phyloP scores from a whole-genome alignment of 2,888 invertebrate species.

The Tenodera sinensis region DNA sequence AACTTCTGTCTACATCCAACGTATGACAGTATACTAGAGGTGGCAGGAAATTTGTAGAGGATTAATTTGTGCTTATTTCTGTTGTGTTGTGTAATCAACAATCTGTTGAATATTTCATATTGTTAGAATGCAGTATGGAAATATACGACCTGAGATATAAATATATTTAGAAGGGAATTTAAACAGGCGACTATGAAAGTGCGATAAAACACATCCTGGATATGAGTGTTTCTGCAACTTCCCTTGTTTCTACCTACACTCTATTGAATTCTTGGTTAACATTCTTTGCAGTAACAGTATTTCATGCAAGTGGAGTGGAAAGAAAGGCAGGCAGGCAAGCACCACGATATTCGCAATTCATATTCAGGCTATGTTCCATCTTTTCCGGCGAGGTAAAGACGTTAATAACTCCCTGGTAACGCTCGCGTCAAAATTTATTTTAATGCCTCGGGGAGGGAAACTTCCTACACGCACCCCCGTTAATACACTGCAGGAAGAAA shows the following conservation, averaged over 20 bases:
- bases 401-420: conserved; percentile 15
- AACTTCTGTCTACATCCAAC: no score
- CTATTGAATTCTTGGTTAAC: not conserved
- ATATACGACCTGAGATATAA: not conserved
- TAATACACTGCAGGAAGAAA: not conserved
- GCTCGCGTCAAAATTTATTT: conserved; percentile 17
- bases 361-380: conserved; percentile 12
- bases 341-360: conserved; percentile 4
- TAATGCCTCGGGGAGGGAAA: not conserved
- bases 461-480: not conserved
- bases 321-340: not conserved
- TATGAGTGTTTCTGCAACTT: not conserved
- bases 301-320: not conserved
- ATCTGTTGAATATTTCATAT: not conserved
- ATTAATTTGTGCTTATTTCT: not conserved
- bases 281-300: conserved; percentile 7
- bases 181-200: not conserved
- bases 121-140: not conserved
- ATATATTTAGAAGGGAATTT: not conserved
- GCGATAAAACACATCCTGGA: not conserved
- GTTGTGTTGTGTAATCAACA: not conserved
- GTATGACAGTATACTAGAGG: no score
- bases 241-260: not conserved
- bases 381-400: conserved; percentile 18
- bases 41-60: not conserved